phyloP scores from a whole-genome alignment of 2,888 invertebrate species.

The Philonicus albiceps region DNA sequence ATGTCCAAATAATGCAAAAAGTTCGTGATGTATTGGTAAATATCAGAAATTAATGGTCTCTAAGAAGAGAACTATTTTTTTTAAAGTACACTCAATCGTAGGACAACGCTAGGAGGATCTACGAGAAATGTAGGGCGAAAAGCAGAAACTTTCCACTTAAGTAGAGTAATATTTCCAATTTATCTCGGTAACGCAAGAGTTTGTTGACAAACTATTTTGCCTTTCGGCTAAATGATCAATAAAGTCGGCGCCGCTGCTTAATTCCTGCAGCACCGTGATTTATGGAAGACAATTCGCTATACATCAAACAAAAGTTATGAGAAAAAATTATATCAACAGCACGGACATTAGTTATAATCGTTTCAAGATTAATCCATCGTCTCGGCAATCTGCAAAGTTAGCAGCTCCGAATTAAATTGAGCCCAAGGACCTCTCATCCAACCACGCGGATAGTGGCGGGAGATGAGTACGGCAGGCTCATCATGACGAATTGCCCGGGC shows the following conservation, averaged over 20 bases:
- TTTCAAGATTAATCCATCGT: conserved; percentile 29
- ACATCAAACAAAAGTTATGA: conserved; percentile 36
- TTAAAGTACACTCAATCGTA: background rate
- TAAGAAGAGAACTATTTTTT: background rate
- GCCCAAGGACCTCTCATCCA: conserved; percentile 26
- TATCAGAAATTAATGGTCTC: background rate
- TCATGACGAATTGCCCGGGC: conserved; percentile 24
- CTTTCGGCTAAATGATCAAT: conserved; percentile 31
- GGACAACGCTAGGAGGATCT: background rate
- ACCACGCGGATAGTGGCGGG: background rate
- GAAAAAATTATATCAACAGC: conserved; percentile 36
- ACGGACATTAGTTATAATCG: conserved; percentile 33
- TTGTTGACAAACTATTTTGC: conserved; percentile 35
- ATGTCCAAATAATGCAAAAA: background rate
- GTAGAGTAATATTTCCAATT: conserved; percentile 29
- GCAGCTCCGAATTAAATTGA: conserved; percentile 17
- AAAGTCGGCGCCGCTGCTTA: conserved; percentile 31
- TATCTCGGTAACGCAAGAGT: background rate
- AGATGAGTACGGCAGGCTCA: background rate
- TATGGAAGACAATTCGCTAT: conserved; percentile 28
- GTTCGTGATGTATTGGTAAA: background rate
- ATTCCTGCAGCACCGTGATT: conserved; percentile 24
- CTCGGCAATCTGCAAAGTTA: background rate
- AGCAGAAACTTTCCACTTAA: background rate
- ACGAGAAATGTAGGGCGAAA: background rate